Evolutionary conservation across 2,888 invertebrate species (phyloP), one percentile per base, ranked within the genome.

Genomic region (Tetragnatha montana): DNA sequence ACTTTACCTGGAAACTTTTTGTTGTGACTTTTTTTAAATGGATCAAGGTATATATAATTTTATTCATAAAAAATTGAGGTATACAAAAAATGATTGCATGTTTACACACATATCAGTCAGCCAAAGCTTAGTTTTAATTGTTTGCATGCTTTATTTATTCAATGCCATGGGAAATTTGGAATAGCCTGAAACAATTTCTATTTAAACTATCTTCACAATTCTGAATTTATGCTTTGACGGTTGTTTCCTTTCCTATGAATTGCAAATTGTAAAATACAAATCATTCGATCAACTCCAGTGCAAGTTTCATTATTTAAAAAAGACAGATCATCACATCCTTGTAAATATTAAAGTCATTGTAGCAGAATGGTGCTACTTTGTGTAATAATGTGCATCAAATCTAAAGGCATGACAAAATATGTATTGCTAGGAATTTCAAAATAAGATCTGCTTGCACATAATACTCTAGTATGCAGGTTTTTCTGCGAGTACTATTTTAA

Each of bases 271-370:
- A 21, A 50, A 76, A 76, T 82, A 73, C 78, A 85, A 81, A 70
- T 81, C 60, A 78, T 76, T 19, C 50, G 60, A 35, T 60, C 60
- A 81, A 85, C 49, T 35, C 75, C 60, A 80, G 79, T 89, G 75
- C 50, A 89, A 83, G 83, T 88, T 88, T 79, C 83, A 79, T 80
- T 74, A 75, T 84, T 89, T 78, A 70, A 47, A 69, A 76, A 81
- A 76, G 75, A 75, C 78, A 68, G 60, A 81, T 76, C 88, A 83
- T 80, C 84, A 71, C 81, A 81, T 89, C 78, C 83, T 70, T 89
- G 88, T 89, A 89, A 89, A 89, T 89, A 89, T 60, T 50, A 51
- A 69, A 83, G 49, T 84, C 85, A 75, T 51, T 89, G 89, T 85
- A 89, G 85, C 85, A 17, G 60, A 50, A 78, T 85, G 85, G 89